A percentile compares a stretch with the other conserved stretches of the same genome.
Conservation (phyloP, 2,797 vertebrate species). For the Myotis vivesi region DNA sequence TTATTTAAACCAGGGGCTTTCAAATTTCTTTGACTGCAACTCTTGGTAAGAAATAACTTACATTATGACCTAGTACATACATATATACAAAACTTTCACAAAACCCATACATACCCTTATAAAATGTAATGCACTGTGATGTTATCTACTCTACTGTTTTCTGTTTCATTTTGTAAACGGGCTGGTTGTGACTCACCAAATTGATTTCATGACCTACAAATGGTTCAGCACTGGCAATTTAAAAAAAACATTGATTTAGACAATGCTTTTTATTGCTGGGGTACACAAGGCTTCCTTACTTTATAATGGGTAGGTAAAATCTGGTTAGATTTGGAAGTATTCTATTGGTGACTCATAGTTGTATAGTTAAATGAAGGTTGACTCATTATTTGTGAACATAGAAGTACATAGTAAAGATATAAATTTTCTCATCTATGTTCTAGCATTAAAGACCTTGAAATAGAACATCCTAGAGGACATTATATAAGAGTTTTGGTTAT, state of each 20-base stretch:
- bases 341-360: neutral
- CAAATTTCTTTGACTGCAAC: neutral
- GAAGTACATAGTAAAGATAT: neutral
- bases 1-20: conserved; percentile 41
- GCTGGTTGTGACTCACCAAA: conserved; percentile 5
- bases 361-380: neutral
- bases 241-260: conserved; percentile 37
- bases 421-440: neutral
- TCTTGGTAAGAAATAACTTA: conserved; percentile 29
- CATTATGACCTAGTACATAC: neutral
- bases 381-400: neutral
- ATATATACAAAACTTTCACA: neutral
- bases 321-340: conserved; percentile 34
- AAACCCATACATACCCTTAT: neutral
- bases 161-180: conserved; percentile 24
- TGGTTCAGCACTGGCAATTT: neutral
- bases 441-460: conserved; percentile 9
- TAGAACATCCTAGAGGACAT: neutral
- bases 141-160: neutral
- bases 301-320: conserved; percentile 28
- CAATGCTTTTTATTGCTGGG: conserved; percentile 21
- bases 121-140: neutral
- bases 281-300: neutral
- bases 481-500: conserved; percentile 23
- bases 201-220: conserved; percentile 40